Evolutionary conservation across 1,140 invertebrate species (phyloP), one percentile per base, ranked within the genome.

Genomic region (Helicorthomorpha holstii): DNA sequence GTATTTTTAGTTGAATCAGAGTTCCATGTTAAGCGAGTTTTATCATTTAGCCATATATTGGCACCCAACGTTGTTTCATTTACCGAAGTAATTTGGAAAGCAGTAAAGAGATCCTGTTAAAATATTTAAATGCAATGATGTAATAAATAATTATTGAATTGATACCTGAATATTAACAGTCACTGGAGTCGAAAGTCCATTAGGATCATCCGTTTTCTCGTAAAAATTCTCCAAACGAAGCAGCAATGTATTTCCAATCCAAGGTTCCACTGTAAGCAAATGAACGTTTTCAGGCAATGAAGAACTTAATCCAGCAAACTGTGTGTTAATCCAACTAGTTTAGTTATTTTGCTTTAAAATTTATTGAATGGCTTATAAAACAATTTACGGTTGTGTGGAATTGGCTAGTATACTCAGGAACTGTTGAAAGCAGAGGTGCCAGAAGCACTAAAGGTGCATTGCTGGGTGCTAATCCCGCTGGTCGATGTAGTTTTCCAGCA

Each of bases 101-200:
- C 16, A 34, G 29, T 34, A 16, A 34, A 34, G 7, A 34, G 29
- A 16, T 34, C 16, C 29, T 34, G 29, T 46, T 7, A 22, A 46
- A 46, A 46, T 4, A 22, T 10, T 10, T 4, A 4, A 19, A 7
- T 21, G 7, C 4, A 46, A 46, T 21, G 19, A 22, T 46, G 4
- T 25, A 21, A 22, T 46, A 46, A 22, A 22, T 22, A 19, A 46
- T 46, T 22, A 10, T 12, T 46, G 25, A 7, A 46, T 12, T 46
- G 44, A n/a, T 16, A 46, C 44, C 44, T 46, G 44, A 19, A 46
- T 21, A 25, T 46, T 46, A 22, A 46, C 44, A 12, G 44, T 46
- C 19, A 25, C 44, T 7, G 44, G 19, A 7, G 4, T 7, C 4
- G 44, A 46, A 7, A 25, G 25, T 7, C 7, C 16, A 34, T 34